Base-by-base conservation (phyloP, 1,140 invertebrate genomes). In the Mesaphorura yosii region DNA sequence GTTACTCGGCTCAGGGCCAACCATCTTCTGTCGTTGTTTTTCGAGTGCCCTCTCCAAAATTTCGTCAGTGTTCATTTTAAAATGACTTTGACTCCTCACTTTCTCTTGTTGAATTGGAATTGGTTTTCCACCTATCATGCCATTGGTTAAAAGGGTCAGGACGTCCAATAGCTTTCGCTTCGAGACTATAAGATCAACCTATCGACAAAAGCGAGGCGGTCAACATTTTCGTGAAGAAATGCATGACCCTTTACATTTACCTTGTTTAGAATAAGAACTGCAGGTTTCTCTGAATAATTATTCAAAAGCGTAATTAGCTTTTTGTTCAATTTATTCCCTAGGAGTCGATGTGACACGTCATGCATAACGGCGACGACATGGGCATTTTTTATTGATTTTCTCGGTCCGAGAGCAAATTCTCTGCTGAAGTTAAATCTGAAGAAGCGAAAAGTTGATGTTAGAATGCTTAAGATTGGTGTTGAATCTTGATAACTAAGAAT, bases 221-320 rank as follows among this genome's bases (percentile, higher is more conserved):
- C 48, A 23, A 39, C 4, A n/a, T 10, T 47, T 26, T 20, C 38
- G 26, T 22, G 22, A 27, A 34, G 7, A 48, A 45, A 5, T 10
- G 49, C 28, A 38, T 29, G 3, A 39, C 22, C n/a, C 23, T 5
- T 14, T 51, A 3, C 22, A 31, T 51, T 64, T 69, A 88, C 81
- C 77, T 96, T 96, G 65, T 94, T 96, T 2, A 95, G 66, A 40
- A 94, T 76, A 4, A 95, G 71, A 65, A 95, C 78, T 59, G 81
- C 79, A 15, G 82, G 77, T 63, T 81, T 79, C 29, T 77, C 66
- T 50, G 75, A 66, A 65, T 80, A 72, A 39, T 74, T 64, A 65
- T 79, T 71, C 4, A 94, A 67, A 20, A 88, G 70, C 28, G 78
- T 69, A 1, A 89, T 59, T 1, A 92, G 72, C 69, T 82, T 79